A percentile compares a stretch with the other conserved stretches of the same genome.
Conservation (phyloP, 92 coral and sea anemone genomes). For the Epizoanthus illoricatus region DNA sequence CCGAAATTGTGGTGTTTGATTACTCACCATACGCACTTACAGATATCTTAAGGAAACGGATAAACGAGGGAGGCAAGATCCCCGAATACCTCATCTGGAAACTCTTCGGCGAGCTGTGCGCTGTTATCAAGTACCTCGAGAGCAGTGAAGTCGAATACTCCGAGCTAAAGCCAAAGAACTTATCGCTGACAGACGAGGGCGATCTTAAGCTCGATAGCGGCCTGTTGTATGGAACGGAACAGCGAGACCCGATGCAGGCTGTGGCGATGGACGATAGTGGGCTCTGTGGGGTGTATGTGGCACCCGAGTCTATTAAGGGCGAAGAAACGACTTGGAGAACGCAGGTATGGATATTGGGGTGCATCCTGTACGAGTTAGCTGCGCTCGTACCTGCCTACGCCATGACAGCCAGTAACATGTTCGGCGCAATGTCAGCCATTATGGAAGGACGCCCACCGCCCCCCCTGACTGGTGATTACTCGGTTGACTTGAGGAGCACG, state of each 20-base stretch:
- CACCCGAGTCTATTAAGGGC: constrained; percentile 88
- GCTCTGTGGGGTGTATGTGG: constrained; percentile 75
- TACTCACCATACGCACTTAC: constrained; percentile 79
- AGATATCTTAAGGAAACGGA: constrained; percentile 67
- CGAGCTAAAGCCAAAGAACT: constrained; percentile 70
- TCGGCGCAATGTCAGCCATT: constrained; percentile 82
- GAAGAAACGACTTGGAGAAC: constrained; percentile 70
- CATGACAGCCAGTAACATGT: constrained; percentile 89
- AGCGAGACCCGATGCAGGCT: constrained; percentile 69
- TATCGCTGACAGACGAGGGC: constrained; percentile 89
- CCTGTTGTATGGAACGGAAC: constrained; percentile 63
- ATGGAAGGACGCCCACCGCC: constrained; percentile 88
- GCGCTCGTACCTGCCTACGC: constrained; percentile 90
- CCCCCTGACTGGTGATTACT: constrained; percentile 35
- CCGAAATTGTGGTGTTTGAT: constrained; percentile 83
- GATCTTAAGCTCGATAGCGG: constrained; percentile 85
- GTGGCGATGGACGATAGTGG: constrained; percentile 73
- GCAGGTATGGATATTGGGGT: constrained; percentile 86
- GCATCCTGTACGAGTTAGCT: constrained; percentile 83
- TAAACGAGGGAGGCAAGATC: constrained; percentile 56
- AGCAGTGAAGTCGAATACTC: constrained; percentile 73
- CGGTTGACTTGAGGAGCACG: constrained; percentile 42
- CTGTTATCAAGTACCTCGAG: constrained; percentile 75
- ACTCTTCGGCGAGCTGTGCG: constrained; percentile 77
- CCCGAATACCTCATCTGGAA: constrained; percentile 92